Percentiles rank a stretch among this genome's conserved stretches.
Evolutionary conservation across 2,888 invertebrate species (phyloP).

Genomic region (Cheilosia vulpina): DNA sequence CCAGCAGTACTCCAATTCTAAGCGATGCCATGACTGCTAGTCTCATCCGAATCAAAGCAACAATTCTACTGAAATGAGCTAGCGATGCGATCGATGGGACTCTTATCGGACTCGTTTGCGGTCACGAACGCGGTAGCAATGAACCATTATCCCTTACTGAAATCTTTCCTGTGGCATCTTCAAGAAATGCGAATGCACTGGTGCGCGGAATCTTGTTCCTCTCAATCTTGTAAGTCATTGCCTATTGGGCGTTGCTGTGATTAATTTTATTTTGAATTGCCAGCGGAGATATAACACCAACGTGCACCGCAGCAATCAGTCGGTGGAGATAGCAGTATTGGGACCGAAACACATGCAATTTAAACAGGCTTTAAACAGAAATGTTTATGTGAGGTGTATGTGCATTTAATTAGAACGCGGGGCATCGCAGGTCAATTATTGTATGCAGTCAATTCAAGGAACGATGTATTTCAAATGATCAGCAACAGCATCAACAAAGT

Average conservation of each 20-base stretch:
- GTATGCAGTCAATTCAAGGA: no score
- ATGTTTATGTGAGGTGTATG: not conserved
- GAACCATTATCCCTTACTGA: conserved; percentile 16
- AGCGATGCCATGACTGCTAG: conserved; percentile 26
- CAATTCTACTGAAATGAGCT: conserved; percentile 32
- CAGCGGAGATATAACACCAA: not conserved
- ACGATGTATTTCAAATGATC: no score
- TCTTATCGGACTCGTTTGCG: conserved; percentile 37
- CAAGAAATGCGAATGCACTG: conserved; percentile 18
- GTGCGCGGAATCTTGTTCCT: not conserved
- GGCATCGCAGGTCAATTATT: no score
- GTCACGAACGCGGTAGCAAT: conserved; percentile 37
- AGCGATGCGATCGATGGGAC: conserved; percentile 2
- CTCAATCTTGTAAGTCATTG: conserved; percentile 2
- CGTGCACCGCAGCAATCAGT: not conserved
- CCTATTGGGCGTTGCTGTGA: not conserved
- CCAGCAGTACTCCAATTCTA: conserved; percentile 32
- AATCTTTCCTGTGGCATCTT: not conserved
- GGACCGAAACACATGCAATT: not conserved
- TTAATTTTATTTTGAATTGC: conserved; percentile 1
- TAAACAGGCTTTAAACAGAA: not conserved
- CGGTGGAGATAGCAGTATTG: not conserved
- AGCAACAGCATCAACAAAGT: no score
- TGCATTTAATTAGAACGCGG: not conserved
- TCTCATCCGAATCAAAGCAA: conserved; percentile 3